Conservation (phyloP, 2,113 vertebrate species). For the Panthera uncia region DNA sequence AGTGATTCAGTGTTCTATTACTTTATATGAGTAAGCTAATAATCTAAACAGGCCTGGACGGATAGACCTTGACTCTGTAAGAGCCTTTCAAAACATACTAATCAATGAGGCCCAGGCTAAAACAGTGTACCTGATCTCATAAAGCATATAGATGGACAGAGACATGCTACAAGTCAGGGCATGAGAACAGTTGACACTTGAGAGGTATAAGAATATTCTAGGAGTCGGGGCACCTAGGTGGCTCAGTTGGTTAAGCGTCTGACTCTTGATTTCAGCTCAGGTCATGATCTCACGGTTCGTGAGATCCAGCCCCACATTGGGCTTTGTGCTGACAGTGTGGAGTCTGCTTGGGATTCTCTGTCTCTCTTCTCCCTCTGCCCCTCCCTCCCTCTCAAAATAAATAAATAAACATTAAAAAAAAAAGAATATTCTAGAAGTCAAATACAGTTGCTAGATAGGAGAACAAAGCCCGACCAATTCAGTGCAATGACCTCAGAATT, state of each 20-base stretch:
- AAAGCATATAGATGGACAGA: neutral
- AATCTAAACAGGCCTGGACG: neutral
- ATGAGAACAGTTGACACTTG: neutral
- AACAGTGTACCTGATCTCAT: neutral
- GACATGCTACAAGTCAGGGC: neutral
- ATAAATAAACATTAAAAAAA: too few species aligned
- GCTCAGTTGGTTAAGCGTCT: too few species aligned
- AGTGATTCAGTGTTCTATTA: neutral
- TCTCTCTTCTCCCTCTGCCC: too few species aligned
- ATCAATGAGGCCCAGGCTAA: neutral
- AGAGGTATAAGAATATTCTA: slow-evolving; percentile 26
- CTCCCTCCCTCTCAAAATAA: too few species aligned
- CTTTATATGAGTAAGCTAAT: neutral
- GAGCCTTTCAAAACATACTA: neutral
- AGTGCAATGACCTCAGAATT: slow-evolving; percentile 35
- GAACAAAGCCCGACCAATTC: neutral
- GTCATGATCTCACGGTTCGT: too few species aligned
- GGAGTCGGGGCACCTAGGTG: neutral
- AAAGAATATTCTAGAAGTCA: slow-evolving; percentile 34
- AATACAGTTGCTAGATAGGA: neutral
- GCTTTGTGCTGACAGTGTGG: too few species aligned
- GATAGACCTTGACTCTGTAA: slow-evolving; percentile 24
- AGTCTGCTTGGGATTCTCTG: too few species aligned
- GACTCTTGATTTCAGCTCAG: too few species aligned
- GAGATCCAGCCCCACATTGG: too few species aligned